Base-by-base conservation (phyloP, 2,888 invertebrate genomes). In the Caenorhabditis plicata region DNA sequence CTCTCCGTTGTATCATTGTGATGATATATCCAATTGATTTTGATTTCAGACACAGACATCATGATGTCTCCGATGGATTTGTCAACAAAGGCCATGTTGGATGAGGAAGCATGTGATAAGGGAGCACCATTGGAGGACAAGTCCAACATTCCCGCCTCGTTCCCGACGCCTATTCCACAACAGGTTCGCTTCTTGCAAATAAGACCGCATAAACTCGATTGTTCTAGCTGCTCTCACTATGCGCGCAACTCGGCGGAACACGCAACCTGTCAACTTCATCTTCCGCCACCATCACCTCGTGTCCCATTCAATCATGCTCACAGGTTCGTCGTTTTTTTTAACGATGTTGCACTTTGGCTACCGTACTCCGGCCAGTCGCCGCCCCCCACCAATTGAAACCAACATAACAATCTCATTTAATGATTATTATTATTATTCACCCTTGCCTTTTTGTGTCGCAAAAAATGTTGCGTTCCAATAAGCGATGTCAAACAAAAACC, bases 21-120 rank as follows among this genome's bases (percentile, higher is more conserved):
- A 19, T 36, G 4, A 9, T 7, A n/a, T 4, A 9, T 9, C 33
- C 11, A 9, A 33, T 5, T 33, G 33, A 20, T 36, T 36, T 4
- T 25, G 23, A 11, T 36, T 60, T 7, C 60, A 60, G 60, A 60
- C 49, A 53, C 49, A 23, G 60, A 60, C 46, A 46, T 53, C 40
- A 53, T 60, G 60, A 46, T 60, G 60, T 57, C 54, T 13, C 64
- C 64, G n/a, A 67, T 67, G 25, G 67, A 67, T 48, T 41, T 67
- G 27, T 64, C 67, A 15, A 64, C 64, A 8, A 60, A 60, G 35
- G 44, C 44, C 51, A 47, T 20, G 5, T 5, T 5, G n/a, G 33
- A 5, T 15, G 33, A 43, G 51, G 43, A 45, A 60, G 31, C 35
- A 35, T 25, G 53, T 50, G 25, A 47, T 39, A 25, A 32, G 32